Evolutionary conservation across 1,140 invertebrate genomes (phyloP).

Genomic region (Megalopta genalis): DNA sequence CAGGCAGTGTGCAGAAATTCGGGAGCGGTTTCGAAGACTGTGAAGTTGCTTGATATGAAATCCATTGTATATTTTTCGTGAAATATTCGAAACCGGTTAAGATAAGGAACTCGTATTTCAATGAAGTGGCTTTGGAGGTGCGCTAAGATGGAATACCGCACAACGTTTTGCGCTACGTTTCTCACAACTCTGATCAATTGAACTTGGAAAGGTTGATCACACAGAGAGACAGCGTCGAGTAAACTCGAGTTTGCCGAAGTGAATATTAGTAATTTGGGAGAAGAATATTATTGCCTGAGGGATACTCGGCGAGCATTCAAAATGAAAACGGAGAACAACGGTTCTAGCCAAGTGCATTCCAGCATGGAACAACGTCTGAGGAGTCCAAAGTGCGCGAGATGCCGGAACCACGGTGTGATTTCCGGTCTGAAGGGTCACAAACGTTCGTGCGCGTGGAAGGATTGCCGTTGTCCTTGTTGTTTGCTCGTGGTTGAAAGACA

Average conservation of each 20-base stretch:
- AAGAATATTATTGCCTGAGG: too few relatives aligned
- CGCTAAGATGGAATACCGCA: too few relatives aligned
- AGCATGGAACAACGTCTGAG: slow-evolving; percentile 77
- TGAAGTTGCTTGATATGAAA: neutral
- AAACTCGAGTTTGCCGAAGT: too few relatives aligned
- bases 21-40: slow-evolving; percentile 6
- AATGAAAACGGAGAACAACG: slow-evolving; percentile 50
- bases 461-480: slow-evolving; percentile 92
- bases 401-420: slow-evolving; percentile 93
- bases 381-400: slow-evolving; percentile 93
- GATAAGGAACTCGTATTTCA: too few relatives aligned
- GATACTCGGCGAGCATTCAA: neutral
- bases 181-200: too few relatives aligned
- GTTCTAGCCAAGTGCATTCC: slow-evolving; percentile 29
- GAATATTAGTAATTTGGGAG: neutral
- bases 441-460: slow-evolving; percentile 87
- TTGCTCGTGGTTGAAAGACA: slow-evolving; percentile 93
- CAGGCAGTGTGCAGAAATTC: slow-evolving; percentile 2
- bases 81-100: too few relatives aligned
- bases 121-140: too few relatives aligned
- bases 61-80: too few relatives aligned
- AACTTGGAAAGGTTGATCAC: neutral
- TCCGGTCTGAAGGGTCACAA: slow-evolving; percentile 94
- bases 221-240: neutral
- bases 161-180: too few relatives aligned